Base-by-base conservation (phyloP, 2,113 vertebrate species). In the Vanacampus margaritifer region DNA sequence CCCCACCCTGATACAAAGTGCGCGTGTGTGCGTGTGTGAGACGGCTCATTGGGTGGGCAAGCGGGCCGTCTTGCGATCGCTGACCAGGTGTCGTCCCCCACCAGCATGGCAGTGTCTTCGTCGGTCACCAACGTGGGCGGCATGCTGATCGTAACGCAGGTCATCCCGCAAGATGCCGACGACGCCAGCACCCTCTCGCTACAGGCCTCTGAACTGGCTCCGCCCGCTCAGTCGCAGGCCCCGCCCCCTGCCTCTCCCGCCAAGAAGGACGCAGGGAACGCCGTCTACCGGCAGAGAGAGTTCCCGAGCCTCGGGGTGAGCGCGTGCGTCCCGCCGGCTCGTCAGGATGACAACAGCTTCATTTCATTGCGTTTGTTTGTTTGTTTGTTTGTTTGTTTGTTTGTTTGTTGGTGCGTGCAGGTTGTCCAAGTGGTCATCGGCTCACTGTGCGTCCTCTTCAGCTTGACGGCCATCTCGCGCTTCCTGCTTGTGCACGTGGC, bases 61-160 rank as follows among this genome's bases (percentile, higher is more conserved):
- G 2, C 13, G 2, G 41, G 41, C 13, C 10, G 3, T 43, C 13
- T 14, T 12, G 41, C 41, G 10, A 13, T 10, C 11, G 13, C 12
- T 43, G 11, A n/a, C n/a, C n/a, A n/a, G n/a, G n/a, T n/a, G n/a
- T n/a, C n/a, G n/a, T n/a, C n/a, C n/a, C n/a, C n/a, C n/a, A n/a
- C n/a, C n/a, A 45, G 43, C 16, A 32, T 57, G 54, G 54, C 54
- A 81, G 23, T 73, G 9, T 74, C 84, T 37, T 75, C 83, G 0
- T 81, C 83, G 7, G 4, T 88, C 73, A 75, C 81, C 45, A 80
- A 23, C 0, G 59, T 73, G 0, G 80, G 80, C 0, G 82, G 80
- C 8, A 28, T 84, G 1, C 58, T 73, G 64, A 21, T 84, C 11
- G 68, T 88, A 41, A 87, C 87, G 17, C 85, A 86, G 35, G 69